Evolutionary conservation across 2,113 vertebrate species (phyloP).

Genomic region (Tiliqua scincoides): DNA sequence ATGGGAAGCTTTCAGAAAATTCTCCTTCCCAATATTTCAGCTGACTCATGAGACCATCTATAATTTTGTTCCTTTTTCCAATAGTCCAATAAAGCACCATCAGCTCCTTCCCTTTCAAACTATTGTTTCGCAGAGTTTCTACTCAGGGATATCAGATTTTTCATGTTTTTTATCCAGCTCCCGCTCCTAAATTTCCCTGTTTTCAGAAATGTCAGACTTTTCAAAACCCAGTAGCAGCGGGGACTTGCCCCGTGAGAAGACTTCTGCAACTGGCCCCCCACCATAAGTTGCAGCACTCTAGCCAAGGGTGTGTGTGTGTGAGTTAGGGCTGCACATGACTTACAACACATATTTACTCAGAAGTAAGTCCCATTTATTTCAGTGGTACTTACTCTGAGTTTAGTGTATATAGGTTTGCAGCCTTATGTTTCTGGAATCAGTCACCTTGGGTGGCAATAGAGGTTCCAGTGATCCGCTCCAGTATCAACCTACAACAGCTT

Average conservation of each 20-base stretch:
- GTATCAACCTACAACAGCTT: conserved; percentile 36
- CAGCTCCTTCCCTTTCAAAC: not conserved
- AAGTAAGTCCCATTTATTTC: no score
- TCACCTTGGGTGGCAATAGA: conserved; percentile 41
- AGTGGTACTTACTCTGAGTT: no score
- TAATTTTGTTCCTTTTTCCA: not conserved
- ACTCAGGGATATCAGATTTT: not conserved
- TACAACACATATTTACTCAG: no score
- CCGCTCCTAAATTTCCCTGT: no score
- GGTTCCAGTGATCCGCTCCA: conserved; percentile 22
- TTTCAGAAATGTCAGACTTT: no score
- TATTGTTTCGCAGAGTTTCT: not conserved
- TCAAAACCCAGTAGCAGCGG: no score
- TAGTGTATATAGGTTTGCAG: no score
- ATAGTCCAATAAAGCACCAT: not conserved
- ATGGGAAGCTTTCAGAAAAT: not conserved
- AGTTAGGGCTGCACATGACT: no score
- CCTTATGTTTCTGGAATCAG: conserved; percentile 37
- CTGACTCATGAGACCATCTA: not conserved
- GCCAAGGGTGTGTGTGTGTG: no score
- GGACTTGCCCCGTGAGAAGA: no score
- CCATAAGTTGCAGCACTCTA: no score
- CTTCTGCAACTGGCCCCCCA: no score
- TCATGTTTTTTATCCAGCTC: not conserved
- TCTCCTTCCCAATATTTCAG: not conserved